phyloP scores from a whole-genome alignment of 1,140 invertebrate genomes.

The Condylostylus longicornis region DNA sequence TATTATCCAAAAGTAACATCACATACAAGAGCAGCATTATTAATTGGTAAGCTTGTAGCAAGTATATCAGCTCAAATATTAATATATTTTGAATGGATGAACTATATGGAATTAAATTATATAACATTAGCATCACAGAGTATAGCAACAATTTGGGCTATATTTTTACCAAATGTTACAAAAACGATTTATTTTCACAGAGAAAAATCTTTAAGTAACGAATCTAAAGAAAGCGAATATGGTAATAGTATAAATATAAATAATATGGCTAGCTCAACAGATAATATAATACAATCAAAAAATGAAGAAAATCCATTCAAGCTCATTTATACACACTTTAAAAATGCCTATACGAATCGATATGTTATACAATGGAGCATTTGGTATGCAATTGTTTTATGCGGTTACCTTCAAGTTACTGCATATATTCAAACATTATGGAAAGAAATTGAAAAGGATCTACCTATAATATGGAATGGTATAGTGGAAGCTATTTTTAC shows the following conservation, averaged over 20 bases:
- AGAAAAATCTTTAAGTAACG: constrained; percentile 4
- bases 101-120: constrained; percentile 54
- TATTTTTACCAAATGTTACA: constrained; percentile 57
- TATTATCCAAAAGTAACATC: constrained; percentile 62
- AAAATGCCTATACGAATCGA: constrained; percentile 50
- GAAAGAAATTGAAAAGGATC: constrained; percentile 36
- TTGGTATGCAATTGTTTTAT: constrained; percentile 67
- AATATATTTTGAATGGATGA: constrained; percentile 39
- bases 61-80: constrained; percentile 47
- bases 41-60: constrained; percentile 49
- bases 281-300: no score
- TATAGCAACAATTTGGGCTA: constrained; percentile 54
- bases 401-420: constrained; percentile 67
- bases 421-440: constrained; percentile 72
- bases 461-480: constrained; percentile 35
- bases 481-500: constrained; percentile 62
- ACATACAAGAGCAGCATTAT: constrained; percentile 50
- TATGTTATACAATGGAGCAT: constrained; percentile 72
- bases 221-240: no score
- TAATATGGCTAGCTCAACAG: no score
- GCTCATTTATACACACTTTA: constrained; percentile 53
- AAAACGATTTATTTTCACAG: constrained; percentile 70
- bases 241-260: no score
- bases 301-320: constrained; percentile 15
- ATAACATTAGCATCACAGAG: constrained; percentile 52